Evolutionary conservation across 2,113 vertebrate genomes (phyloP).

Genomic region (Corvus moneduloides): DNA sequence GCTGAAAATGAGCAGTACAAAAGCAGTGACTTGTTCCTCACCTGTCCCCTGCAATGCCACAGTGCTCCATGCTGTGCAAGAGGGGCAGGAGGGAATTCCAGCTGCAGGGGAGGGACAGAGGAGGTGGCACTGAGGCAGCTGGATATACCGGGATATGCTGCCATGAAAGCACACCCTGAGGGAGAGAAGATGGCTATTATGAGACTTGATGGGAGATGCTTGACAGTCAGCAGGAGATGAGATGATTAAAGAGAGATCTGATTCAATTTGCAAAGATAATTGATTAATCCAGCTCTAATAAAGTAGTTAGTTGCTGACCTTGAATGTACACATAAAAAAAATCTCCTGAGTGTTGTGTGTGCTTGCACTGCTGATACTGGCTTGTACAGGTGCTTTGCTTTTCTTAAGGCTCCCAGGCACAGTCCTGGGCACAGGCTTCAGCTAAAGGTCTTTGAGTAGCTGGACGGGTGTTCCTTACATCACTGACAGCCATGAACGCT

Average conservation of each 20-base stretch:
- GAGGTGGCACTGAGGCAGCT: neutral
- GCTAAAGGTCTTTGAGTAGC: neutral
- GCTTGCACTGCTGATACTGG: neutral
- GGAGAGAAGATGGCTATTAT: neutral
- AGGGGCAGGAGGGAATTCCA: neutral
- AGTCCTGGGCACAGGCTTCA: neutral
- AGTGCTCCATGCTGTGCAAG: neutral
- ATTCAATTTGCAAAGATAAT: neutral
- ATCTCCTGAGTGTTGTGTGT: neutral
- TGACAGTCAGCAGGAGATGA: neutral
- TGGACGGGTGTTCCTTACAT: neutral
- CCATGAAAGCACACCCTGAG: neutral
- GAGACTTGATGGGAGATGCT: neutral
- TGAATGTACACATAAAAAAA: neutral
- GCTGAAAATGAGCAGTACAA: neutral
- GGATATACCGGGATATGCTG: neutral
- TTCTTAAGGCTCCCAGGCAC: neutral
- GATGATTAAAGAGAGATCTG: neutral
- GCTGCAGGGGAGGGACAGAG: neutral
- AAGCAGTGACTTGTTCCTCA: neutral
- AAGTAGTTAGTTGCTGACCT: neutral
- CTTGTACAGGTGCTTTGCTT: neutral
- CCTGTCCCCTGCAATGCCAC: neutral
- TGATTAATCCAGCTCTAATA: neutral
- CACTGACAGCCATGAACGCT: neutral